Evolutionary conservation across 2,888 invertebrate species (phyloP).

Genomic region (Sesamia inferens): DNA sequence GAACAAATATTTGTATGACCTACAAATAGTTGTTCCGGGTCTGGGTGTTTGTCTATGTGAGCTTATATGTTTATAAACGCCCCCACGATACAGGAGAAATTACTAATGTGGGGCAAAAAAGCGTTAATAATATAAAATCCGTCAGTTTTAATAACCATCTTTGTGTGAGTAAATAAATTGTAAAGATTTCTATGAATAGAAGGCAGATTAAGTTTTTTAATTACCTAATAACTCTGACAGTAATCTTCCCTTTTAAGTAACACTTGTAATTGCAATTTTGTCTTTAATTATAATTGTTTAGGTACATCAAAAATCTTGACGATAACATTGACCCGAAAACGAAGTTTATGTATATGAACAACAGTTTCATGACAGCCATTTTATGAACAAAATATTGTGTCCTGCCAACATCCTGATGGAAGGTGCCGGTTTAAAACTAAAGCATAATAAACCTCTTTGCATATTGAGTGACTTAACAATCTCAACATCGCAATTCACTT

Average conservation of each 20-base stretch:
- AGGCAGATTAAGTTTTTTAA: slow-evolving; percentile 16
- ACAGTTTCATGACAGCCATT: not conserved
- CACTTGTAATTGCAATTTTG: slow-evolving; percentile 10
- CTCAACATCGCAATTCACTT: slow-evolving; percentile 56
- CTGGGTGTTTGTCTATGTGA: too few species aligned
- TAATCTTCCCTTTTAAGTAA: slow-evolving; percentile 12
- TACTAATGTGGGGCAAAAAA: too few species aligned
- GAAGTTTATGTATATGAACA: slow-evolving; percentile 29
- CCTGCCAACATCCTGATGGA: slow-evolving; percentile 25
- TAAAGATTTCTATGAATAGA: slow-evolving; percentile 16
- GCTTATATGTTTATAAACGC: too few species aligned
- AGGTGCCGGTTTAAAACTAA: slow-evolving; percentile 21
- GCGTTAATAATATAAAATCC: not conserved
- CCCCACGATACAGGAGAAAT: too few species aligned
- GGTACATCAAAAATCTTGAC: slow-evolving; percentile 32
- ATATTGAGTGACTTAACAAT: slow-evolving; percentile 58
- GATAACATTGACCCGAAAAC: slow-evolving; percentile 51
- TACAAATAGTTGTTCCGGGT: too few species aligned
- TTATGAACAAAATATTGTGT: slow-evolving; percentile 2
- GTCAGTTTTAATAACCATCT: not conserved
- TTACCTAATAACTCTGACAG: slow-evolving; percentile 31
- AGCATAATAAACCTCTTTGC: slow-evolving; percentile 57
- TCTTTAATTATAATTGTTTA: slow-evolving; percentile 31
- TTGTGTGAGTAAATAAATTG: not conserved
- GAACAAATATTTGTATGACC: too few species aligned